Evolutionary conservation across 2,888 invertebrate genomes (phyloP), one percentile per base, ranked within the genome.

Genomic region (Myathropa florea): DNA sequence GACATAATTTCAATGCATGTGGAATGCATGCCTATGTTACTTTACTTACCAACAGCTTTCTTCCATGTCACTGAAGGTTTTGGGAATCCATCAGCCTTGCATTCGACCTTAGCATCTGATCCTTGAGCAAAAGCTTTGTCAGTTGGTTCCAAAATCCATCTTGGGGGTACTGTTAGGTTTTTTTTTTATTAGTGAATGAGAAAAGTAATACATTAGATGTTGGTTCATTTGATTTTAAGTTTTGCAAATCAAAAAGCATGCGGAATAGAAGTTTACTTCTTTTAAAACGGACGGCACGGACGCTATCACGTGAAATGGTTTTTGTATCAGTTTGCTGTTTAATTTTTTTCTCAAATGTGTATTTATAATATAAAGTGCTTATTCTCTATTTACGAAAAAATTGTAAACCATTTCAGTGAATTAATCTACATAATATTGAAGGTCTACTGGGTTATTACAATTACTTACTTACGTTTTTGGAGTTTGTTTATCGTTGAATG

Each of bases 41-140:
- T 21, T 10, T 23, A 89, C 93, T 91, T 94, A 97, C 98, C 98
- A 94, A 97, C 97, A 92, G 98, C 98, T 95, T 97, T 96, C 94
- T 98, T 98, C 98, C 98, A 98, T 89, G 97, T 97, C 64, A 98
- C 97, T 91, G 96, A 96, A 89, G 98, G 98, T 94, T 97, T 97
- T 87, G 98, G 98, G 94, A 98, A 98, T 90, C 98, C 98, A 94
- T 98, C 98, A 92, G 98, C 97, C 94, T 98, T 98, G 93, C 98
- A 98, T 94, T 98, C 98, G 90, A 98, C 97, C 92, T 97, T 96
- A 89, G 97, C 97, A 93, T 97, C 97, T 89, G 97, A 97, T 89
- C 98, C 97, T 94, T 98, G 97, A 89, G 98, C 97, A 93, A 98
- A 98, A 90, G 98, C 97, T 94, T 97, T 97, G 93, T 98, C 98